Evolutionary conservation across 2,888 invertebrate genomes (phyloP).

Genomic region (Drosophila demipolita): DNA sequence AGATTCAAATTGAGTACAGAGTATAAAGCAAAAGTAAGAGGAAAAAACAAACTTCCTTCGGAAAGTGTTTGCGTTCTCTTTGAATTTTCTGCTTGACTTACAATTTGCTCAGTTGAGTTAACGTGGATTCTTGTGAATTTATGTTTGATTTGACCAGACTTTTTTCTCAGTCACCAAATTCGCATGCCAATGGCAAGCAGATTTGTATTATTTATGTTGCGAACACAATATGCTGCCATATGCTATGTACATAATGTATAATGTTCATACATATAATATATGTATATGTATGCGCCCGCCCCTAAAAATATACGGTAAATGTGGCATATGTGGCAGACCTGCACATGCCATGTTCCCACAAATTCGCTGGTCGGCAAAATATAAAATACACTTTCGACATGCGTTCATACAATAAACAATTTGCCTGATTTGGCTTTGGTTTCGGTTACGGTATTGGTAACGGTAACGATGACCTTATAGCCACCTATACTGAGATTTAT

Average conservation of each 20-base stretch:
- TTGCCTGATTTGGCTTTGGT: slow-evolving; percentile 31
- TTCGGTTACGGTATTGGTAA: slow-evolving; percentile 8
- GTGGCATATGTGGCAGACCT: slow-evolving; percentile 9
- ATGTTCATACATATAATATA: slow-evolving; percentile 13
- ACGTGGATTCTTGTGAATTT: slow-evolving; percentile 15
- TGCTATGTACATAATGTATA: slow-evolving; percentile 20
- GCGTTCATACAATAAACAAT: slow-evolving; percentile 48
- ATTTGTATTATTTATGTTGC: slow-evolving; percentile 63
- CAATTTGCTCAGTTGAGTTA: slow-evolving; percentile 12
- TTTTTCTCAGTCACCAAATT: slow-evolving; percentile 39
- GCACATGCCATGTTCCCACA: slow-evolving; percentile 64
- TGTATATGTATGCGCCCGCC: not conserved
- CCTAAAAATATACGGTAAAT: not conserved
- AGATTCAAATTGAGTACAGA: not conserved
- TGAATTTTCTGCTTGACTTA: slow-evolving; percentile 21
- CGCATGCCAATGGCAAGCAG: slow-evolving; percentile 52
- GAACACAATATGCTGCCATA: slow-evolving; percentile 51
- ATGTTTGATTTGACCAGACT: slow-evolving; percentile 13
- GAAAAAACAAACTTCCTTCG: not conserved
- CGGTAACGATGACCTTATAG: slow-evolving; percentile 13
- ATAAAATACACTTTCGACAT: slow-evolving; percentile 49
- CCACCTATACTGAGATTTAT: slow-evolving; percentile 53
- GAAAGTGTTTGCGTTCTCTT: slow-evolving; percentile 18
- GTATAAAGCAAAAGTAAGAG: not conserved
- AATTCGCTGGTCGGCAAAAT: slow-evolving; percentile 22